phyloP scores from a whole-genome alignment of 1,140 invertebrate species.

The Ceratosolen solmsi region DNA sequence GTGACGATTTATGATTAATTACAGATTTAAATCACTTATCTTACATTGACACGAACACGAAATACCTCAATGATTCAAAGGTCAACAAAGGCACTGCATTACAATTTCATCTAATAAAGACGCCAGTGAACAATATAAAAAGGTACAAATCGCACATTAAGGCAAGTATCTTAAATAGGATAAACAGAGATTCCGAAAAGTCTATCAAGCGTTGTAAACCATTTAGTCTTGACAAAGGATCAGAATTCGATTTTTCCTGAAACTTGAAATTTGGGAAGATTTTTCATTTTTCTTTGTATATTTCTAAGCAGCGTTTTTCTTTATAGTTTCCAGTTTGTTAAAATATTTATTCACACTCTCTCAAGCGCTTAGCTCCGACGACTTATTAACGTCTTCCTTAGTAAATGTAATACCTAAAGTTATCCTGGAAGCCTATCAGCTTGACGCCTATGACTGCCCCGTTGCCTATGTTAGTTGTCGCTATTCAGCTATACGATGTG shows the following conservation, averaged over 20 bases:
- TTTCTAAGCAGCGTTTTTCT: constrained; percentile 68
- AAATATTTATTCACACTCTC: constrained; percentile 72
- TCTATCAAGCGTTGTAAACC: constrained; percentile 24
- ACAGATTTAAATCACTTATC: constrained; percentile 46
- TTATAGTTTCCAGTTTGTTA: constrained; percentile 68
- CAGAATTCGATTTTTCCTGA: constrained; percentile 45
- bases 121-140: constrained; percentile 52
- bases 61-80: constrained; percentile 44
- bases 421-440: constrained; percentile 73
- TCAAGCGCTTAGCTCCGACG: constrained; percentile 64
- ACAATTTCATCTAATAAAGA: constrained; percentile 44
- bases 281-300: constrained; percentile 66
- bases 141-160: constrained; percentile 50
- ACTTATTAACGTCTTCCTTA: constrained; percentile 59
- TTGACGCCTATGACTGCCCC: constrained; percentile 66
- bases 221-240: constrained; percentile 23
- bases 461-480: constrained; percentile 55
- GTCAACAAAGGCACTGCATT: constrained; percentile 53
- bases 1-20: constrained; percentile 33
- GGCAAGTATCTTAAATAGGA: constrained; percentile 49
- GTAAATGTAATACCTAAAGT: constrained; percentile 70
- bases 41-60: constrained; percentile 40
- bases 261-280: constrained; percentile 64
- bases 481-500: constrained; percentile 54
- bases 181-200: constrained; percentile 45